phyloP scores from a whole-genome alignment of 1,140 invertebrate species.

The Radopholus similis region DNA sequence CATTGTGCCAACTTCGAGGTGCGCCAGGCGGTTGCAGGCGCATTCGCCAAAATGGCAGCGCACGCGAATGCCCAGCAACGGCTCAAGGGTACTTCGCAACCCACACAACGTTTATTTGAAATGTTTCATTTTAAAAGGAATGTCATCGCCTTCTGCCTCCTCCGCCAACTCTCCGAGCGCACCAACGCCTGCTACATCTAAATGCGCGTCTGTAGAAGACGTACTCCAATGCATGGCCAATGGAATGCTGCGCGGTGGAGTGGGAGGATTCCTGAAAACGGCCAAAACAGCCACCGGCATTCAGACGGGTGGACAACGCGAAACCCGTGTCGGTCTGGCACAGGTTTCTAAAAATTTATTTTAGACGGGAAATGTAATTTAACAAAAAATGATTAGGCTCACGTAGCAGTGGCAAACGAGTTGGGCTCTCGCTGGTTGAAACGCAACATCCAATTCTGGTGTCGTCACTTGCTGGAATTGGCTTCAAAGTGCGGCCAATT shows the following conservation, averaged over 20 bases:
- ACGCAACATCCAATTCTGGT: slow-evolving; percentile 77
- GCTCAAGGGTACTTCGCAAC: not conserved
- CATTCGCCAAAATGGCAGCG: slow-evolving; percentile 70
- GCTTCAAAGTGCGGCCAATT: slow-evolving; percentile 66
- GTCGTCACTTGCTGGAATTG: slow-evolving; percentile 83
- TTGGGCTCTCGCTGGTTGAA: slow-evolving; percentile 90
- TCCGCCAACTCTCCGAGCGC: not conserved
- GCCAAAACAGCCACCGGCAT: slow-evolving; percentile 91
- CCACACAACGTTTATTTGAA: not conserved
- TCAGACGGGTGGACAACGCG: slow-evolving; percentile 86
- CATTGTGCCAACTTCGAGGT: slow-evolving; percentile 93
- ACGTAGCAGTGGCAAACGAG: slow-evolving; percentile 84
- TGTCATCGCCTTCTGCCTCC: not conserved
- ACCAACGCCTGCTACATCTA: not conserved
- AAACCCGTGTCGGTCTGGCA: slow-evolving; percentile 81
- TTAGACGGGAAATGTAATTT: not conserved
- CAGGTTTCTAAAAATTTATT: slow-evolving; percentile 68
- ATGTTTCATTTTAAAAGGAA: too few species aligned
- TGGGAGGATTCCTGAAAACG: slow-evolving; percentile 85
- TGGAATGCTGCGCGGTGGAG: slow-evolving; percentile 88
- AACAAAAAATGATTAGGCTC: slow-evolving; percentile 68
- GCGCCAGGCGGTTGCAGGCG: slow-evolving; percentile 80
- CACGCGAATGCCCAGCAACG: too few species aligned
- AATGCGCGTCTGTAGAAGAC: slow-evolving; percentile 78
- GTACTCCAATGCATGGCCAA: slow-evolving; percentile 82